A percentile compares a stretch with the other conserved stretches of the same genome.
Conservation (phyloP, 2,113 vertebrate genomes). For the Suricata suricatta region DNA sequence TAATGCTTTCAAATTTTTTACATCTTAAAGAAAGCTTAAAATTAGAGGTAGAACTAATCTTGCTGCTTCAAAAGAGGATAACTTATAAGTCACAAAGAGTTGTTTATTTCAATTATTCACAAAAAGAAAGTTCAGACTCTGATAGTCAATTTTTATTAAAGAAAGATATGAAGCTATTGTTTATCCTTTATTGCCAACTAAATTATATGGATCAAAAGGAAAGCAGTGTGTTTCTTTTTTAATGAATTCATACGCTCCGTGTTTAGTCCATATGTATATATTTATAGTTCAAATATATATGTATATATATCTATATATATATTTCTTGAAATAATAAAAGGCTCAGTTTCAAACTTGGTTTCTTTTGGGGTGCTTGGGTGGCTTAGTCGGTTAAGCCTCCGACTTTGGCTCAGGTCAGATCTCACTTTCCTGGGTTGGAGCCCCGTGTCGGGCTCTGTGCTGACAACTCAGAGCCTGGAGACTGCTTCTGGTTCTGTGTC, state of each 20-base stretch:
- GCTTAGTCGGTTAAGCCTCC: too few species aligned
- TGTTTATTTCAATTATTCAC: constrained; percentile 10
- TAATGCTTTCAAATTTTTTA: not conserved
- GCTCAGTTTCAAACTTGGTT: not conserved
- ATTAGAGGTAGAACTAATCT: not conserved
- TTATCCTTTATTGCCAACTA: not conserved
- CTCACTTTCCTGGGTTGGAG: too few species aligned
- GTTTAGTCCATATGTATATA: not conserved
- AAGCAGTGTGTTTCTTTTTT: constrained; percentile 6
- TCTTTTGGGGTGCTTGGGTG: not conserved
- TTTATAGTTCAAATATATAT: not conserved
- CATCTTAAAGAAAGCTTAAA: not conserved
- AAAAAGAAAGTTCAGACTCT: constrained; percentile 26
- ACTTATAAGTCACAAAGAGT: not conserved
- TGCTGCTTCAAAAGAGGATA: not conserved
- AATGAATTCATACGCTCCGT: not conserved
- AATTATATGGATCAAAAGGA: not conserved
- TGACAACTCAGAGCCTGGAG: too few species aligned
- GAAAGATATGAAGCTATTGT: not conserved
- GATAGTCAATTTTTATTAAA: constrained; percentile 45
- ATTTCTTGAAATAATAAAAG: constrained; percentile 42
- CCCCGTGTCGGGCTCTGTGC: too few species aligned
- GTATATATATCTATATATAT: not conserved
- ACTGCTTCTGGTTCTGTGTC: too few species aligned
- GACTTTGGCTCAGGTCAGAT: too few species aligned